Base-by-base conservation (phyloP, 2,113 vertebrate genomes). In the Thamnophis sirtalis region DNA sequence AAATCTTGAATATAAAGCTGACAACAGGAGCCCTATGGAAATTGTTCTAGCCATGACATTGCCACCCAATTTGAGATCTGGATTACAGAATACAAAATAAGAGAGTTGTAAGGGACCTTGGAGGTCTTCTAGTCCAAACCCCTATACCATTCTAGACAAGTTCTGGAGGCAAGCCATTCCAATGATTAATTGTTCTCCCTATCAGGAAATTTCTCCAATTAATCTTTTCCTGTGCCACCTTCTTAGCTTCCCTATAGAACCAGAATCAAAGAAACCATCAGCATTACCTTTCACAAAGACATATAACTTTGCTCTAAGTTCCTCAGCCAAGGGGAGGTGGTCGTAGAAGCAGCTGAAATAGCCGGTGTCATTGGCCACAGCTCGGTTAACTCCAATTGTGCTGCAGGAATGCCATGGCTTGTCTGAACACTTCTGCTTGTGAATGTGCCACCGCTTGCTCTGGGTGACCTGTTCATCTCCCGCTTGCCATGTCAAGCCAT, bases 281-380 rank as follows among this genome's bases (percentile, higher is more conserved):
- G 4, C 21, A 49, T 98, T 96, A 99, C 98, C 98, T 98, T 96
- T 96, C 51, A 99, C 98, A 56, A 96, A 99, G 87, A 99, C 94
- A 0, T 99, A 99, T 9, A 97, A 84, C 33, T 43, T 96, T 94
- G 97, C 95, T 17, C 91, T 89, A 38, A 92, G 91, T 3, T 84
- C 53, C 90, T 96, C 84, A 0, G 92, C 60, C 8, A 51, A 49
- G 5, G 93, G 95, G 43, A 48, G 3, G 38, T 88, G 84, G 43
- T n/a, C 90, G 56, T 95, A 96, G n/a, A 49, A 60, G 89, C 98
- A 99, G 91, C 92, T 97, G 96, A 98, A 98, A 33, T 86, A 95
- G 0, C 98, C 98, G 0, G 98, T 99, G 97, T 99, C 98, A 0
- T 53, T 97, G 89, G 95, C 95, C 0, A 0, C 93, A 91, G 97